Conservation (phyloP, 92 coral and sea anemone genomes). For the Porites evermanni region DNA sequence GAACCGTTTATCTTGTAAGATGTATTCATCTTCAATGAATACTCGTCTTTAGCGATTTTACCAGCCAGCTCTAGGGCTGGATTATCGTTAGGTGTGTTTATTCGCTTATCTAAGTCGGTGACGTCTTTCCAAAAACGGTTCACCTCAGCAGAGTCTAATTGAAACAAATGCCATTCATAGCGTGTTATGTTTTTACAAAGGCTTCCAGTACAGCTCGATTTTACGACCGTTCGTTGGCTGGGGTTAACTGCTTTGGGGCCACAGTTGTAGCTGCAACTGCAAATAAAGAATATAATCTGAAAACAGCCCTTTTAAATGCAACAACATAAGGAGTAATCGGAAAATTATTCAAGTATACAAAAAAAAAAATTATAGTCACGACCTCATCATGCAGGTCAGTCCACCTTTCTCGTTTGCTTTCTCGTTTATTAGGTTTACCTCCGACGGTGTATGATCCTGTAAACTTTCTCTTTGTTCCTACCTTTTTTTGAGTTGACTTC, state of each 20-base stretch:
- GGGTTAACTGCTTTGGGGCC: constrained; percentile 58
- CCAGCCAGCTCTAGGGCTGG: constrained; percentile 59
- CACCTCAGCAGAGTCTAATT: constrained; percentile 3
- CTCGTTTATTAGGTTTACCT: no score
- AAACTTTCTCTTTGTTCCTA: no score
- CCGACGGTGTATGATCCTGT: no score
- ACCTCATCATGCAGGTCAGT: no score
- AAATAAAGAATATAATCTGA: background rate
- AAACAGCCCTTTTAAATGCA: no score
- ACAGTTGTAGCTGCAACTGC: constrained; percentile 68
- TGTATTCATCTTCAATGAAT: constrained; percentile 16
- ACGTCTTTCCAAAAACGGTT: constrained; percentile 41
- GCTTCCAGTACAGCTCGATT: constrained; percentile 58
- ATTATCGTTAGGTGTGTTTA: constrained; percentile 60
- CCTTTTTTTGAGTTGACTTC: no score
- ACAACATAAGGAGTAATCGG: no score
- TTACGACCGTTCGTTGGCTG: constrained; percentile 40
- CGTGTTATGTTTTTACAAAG: constrained; percentile 55
- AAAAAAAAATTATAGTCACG: no score
- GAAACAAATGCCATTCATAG: constrained; percentile 59
- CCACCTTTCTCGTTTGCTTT: no score
- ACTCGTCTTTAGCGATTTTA: background rate
- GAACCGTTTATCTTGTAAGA: constrained; percentile 27
- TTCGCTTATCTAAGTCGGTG: constrained; percentile 34
- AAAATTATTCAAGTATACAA: no score